Evolutionary conservation across 2,797 vertebrate genomes (phyloP).

Genomic region (Lagodon rhomboides): DNA sequence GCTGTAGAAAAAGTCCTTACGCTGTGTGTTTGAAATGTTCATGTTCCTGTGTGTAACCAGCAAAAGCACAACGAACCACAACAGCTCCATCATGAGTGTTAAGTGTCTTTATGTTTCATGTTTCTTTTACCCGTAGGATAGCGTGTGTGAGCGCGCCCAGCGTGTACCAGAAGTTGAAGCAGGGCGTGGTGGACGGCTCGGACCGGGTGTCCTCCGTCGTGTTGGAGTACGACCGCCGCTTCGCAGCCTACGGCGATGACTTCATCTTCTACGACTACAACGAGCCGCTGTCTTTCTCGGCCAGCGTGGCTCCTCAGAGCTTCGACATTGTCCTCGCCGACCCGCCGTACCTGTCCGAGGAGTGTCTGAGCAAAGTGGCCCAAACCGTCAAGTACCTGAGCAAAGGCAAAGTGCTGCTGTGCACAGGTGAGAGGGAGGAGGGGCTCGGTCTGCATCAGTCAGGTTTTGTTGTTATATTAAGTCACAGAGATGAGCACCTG

Average conservation of each 20-base stretch:
- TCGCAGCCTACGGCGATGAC: slow-evolving; percentile 91
- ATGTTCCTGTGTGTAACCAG: too few relatives aligned
- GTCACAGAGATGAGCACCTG: background rate
- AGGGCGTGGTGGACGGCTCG: slow-evolving; percentile 71
- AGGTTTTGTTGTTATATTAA: background rate
- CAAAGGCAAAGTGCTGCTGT: slow-evolving; percentile 93
- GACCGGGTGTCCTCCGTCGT: slow-evolving; percentile 78
- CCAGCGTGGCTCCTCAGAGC: slow-evolving; percentile 82
- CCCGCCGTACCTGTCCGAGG: slow-evolving; percentile 94
- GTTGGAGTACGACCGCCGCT: slow-evolving; percentile 94
- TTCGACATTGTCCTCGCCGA: slow-evolving; percentile 95
- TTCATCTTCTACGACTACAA: slow-evolving; percentile 97
- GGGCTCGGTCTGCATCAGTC: too few relatives aligned
- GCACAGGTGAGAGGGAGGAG: slow-evolving; percentile 88
- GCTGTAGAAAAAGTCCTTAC: background rate
- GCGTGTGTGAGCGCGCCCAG: slow-evolving; percentile 94
- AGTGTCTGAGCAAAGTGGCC: slow-evolving; percentile 93
- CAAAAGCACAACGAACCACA: too few relatives aligned
- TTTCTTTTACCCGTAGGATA: slow-evolving; percentile 82
- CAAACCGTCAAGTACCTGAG: slow-evolving; percentile 91
- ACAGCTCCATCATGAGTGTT: background rate
- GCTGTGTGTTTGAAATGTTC: background rate
- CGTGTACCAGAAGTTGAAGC: slow-evolving; percentile 94
- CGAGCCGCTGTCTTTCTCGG: slow-evolving; percentile 87
- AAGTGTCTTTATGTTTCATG: too few relatives aligned